Percentiles rank a stretch among this genome's conserved stretches.
Evolutionary conservation across 2,797 vertebrate genomes (phyloP).

Genomic region (Luscinia luscinia): DNA sequence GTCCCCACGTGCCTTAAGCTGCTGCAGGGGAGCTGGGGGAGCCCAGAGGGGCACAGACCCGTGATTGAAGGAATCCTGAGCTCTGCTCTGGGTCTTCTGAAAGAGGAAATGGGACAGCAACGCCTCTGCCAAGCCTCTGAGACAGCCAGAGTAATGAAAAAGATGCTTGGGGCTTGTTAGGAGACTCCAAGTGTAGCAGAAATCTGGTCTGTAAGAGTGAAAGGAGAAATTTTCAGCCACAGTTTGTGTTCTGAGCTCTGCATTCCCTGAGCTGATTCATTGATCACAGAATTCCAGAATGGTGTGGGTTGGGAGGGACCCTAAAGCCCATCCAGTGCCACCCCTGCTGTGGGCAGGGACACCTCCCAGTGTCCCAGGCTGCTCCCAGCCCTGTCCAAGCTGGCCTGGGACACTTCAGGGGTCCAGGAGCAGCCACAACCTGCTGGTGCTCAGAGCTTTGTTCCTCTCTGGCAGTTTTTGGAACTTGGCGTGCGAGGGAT

Average conservation of each 20-base stretch:
- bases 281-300: background rate
- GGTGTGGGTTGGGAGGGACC: background rate
- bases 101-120: background rate
- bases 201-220: background rate
- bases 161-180: background rate
- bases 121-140: background rate
- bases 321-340: background rate
- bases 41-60: background rate
- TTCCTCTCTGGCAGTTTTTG: background rate
- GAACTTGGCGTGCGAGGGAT: background rate
- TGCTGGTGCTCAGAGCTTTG: background rate
- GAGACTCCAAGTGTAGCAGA: background rate
- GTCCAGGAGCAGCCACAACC: background rate
- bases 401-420: background rate
- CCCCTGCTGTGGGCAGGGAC: background rate
- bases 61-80: background rate
- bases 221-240: background rate
- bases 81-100: background rate
- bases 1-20: background rate
- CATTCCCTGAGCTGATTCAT: background rate
- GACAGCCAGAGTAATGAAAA: background rate
- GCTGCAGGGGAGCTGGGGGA: background rate
- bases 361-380: rapidly evolving
- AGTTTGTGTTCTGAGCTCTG: background rate
- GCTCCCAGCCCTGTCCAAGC: background rate